phyloP scores from a whole-genome alignment of 2,113 vertebrate species.

The Gasterosteus nipponicus region DNA sequence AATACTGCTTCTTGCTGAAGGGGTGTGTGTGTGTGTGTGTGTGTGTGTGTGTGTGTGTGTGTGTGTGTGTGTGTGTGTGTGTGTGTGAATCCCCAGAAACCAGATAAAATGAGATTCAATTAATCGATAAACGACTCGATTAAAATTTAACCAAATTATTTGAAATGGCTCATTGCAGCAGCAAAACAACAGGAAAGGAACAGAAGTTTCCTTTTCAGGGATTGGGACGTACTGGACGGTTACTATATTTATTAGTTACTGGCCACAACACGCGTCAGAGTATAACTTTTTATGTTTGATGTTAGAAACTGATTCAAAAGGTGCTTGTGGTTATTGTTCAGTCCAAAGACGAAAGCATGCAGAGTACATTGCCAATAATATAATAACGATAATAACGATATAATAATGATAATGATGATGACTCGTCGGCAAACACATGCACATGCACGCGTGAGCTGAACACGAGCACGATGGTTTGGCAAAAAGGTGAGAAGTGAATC shows the following conservation, averaged over 20 bases:
- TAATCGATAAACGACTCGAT: background rate
- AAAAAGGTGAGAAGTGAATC: background rate
- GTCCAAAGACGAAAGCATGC: background rate
- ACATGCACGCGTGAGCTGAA: slow-evolving; percentile 2
- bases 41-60: background rate
- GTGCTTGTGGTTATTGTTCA: background rate
- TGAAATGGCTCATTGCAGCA: slow-evolving; percentile 3
- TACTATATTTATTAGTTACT: background rate
- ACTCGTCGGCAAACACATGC: background rate
- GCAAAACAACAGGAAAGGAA: background rate
- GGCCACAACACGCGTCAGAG: background rate
- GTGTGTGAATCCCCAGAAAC: background rate
- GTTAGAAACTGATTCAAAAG: too few species aligned
- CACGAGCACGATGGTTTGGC: background rate
- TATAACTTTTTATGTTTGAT: background rate
- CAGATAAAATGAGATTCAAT: background rate
- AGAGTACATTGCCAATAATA: background rate
- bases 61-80: background rate
- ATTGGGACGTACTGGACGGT: background rate
- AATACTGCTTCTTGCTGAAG: background rate
- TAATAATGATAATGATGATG: background rate
- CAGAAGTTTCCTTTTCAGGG: background rate
- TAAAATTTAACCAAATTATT: background rate
- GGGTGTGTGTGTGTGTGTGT: background rate
- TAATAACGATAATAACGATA: too few species aligned